Evolutionary conservation across 2,113 vertebrate species (phyloP).

Genomic region (Scalopus aquaticus): DNA sequence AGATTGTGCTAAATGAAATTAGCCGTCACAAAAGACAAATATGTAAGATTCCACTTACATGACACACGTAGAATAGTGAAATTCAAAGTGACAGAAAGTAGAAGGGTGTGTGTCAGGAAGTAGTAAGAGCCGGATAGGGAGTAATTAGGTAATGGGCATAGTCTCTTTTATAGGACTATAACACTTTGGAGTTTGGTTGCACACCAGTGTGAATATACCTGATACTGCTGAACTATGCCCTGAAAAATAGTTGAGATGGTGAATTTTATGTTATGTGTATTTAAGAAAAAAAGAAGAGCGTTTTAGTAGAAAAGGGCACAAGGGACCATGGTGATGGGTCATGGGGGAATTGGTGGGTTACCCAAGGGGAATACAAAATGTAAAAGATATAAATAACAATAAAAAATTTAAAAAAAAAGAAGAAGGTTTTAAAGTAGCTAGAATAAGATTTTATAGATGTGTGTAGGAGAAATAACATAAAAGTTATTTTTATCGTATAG

Average conservation of each 20-base stretch:
- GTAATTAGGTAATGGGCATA: not conserved
- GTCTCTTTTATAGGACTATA: not conserved
- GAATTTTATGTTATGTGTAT: not conserved
- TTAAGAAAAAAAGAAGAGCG: not conserved
- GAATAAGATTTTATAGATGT: not conserved
- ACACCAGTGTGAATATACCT: not conserved
- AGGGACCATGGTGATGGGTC: too few species aligned
- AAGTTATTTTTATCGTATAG: not conserved
- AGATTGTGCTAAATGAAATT: not conserved
- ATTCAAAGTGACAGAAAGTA: not conserved
- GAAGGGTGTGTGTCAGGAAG: not conserved
- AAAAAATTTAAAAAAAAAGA: not conserved
- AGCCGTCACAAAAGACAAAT: not conserved
- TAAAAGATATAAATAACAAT: too few species aligned
- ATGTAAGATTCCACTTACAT: not conserved
- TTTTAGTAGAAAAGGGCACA: too few species aligned
- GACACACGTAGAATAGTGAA: not conserved
- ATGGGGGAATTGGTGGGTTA: too few species aligned
- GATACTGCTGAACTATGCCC: not conserved
- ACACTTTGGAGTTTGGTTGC: not conserved
- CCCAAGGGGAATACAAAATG: too few species aligned
- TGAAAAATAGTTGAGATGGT: not conserved
- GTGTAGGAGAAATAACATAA: not conserved
- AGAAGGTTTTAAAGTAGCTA: not conserved
- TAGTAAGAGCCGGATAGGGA: fast-evolving